A percentile compares a stretch with the other conserved stretches of the same genome.
phyloP scores from a whole-genome alignment of 2,888 invertebrate species.

The Euplagia quadripunctaria region DNA sequence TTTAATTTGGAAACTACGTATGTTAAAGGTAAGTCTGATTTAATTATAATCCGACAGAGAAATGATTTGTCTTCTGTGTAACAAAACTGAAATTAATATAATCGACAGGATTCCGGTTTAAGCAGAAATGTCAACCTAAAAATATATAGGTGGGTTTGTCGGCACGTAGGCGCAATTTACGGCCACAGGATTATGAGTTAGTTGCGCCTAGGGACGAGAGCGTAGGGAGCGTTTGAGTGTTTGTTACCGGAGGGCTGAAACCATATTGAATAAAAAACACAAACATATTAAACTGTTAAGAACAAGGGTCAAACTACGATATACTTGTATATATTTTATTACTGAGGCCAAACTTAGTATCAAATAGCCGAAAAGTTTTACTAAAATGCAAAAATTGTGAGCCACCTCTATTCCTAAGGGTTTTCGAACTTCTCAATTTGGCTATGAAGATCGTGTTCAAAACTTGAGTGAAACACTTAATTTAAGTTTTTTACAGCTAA shows the following conservation, averaged over 20 bases:
- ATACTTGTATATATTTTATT: conserved; percentile 18
- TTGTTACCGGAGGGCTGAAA: conserved; percentile 7
- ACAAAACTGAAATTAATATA: conserved; percentile 8
- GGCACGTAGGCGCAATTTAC: conserved; percentile 39
- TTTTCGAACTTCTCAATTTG: conserved; percentile 18
- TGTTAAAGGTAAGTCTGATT: no score
- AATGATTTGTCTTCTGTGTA: no score
- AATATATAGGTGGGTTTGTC: conserved; percentile 35
- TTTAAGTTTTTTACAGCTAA: conserved; percentile 16
- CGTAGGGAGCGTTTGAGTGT: conserved; percentile 12
- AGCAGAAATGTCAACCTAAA: conserved; percentile 24
- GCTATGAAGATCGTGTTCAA: conserved; percentile 13
- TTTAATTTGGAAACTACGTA: no score
- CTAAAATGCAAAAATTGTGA: conserved; percentile 12
- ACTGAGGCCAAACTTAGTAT: conserved; percentile 13
- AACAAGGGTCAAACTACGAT: conserved; percentile 2
- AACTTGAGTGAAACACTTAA: conserved; percentile 18
- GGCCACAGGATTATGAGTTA: conserved; percentile 32
- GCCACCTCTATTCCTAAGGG: conserved; percentile 13
- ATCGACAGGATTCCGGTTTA: conserved; percentile 7
- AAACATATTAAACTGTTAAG: conserved; percentile 17
- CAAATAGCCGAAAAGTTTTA: conserved; percentile 13
- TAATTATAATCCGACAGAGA: no score
- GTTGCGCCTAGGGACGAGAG: conserved; percentile 36
- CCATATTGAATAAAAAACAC: conserved; percentile 26